phyloP scores from a whole-genome alignment of 2,797 vertebrate genomes.

The Gouania willdenowi region DNA sequence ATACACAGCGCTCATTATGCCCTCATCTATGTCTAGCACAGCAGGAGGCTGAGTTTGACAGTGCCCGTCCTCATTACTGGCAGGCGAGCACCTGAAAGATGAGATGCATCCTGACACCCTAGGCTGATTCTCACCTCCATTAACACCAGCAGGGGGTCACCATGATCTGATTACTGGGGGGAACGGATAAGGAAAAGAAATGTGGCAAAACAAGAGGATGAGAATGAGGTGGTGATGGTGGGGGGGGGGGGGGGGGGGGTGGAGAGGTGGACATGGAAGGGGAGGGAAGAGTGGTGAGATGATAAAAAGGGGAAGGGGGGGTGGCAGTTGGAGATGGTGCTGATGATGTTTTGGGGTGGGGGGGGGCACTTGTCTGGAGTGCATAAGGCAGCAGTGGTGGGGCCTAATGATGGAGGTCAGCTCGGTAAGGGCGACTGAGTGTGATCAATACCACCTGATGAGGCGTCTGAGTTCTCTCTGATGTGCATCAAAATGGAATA shows the following conservation, averaged over 20 bases:
- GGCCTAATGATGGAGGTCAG: conserved; percentile 71
- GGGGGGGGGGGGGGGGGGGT: neutral
- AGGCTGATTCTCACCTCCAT: conserved; percentile 76
- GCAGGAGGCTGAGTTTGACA: conserved; percentile 58
- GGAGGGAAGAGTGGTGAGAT: conserved; percentile 7
- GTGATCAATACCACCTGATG: conserved; percentile 80
- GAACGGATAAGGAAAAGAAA: conserved; percentile 44
- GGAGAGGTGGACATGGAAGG: conserved; percentile 10
- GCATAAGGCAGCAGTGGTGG: conserved; percentile 52
- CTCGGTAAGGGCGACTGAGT: conserved; percentile 54
- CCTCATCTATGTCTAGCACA: conserved; percentile 56
- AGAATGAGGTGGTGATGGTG: too few relatives aligned
- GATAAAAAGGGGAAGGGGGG: conserved; percentile 9
- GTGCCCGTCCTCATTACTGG: conserved; percentile 75
- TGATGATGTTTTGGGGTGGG: neutral
- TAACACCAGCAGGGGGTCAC: conserved; percentile 73
- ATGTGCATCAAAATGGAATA: conserved; percentile 79
- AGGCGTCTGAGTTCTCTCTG: conserved; percentile 74
- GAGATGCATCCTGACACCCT: conserved; percentile 74
- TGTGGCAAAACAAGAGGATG: conserved; percentile 30
- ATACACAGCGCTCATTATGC: conserved; percentile 57
- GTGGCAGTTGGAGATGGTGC: conserved; percentile 18
- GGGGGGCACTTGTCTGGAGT: conserved; percentile 52
- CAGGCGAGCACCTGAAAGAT: conserved; percentile 70
- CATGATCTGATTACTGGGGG: conserved; percentile 66